Percentiles rank a stretch among this genome's conserved stretches.
phyloP scores from a whole-genome alignment of 2,888 invertebrate genomes.

The Blastobasis adustella region DNA sequence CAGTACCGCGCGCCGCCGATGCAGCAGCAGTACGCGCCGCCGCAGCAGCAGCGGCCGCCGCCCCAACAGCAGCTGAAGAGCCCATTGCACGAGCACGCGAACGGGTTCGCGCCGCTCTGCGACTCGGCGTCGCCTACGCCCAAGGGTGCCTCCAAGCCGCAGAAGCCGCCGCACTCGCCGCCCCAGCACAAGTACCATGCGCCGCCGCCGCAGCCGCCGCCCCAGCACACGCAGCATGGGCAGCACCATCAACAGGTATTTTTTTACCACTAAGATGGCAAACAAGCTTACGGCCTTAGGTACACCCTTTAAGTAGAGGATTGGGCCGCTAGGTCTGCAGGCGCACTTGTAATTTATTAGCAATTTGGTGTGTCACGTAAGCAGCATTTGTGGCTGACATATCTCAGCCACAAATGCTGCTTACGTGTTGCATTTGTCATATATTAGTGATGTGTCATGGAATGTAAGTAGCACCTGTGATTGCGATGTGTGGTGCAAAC shows the following conservation, averaged over 20 bases:
- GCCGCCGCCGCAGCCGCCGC: constrained; percentile 38
- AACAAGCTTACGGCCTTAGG: no score
- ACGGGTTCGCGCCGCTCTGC: constrained; percentile 76
- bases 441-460: no score
- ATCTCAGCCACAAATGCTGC: no score
- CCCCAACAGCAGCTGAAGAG: constrained; percentile 75
- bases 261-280: no score
- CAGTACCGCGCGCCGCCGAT: constrained; percentile 64
- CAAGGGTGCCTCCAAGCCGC: constrained; percentile 49
- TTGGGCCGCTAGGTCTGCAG: no score
- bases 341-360: no score
- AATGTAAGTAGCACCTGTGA: no score
- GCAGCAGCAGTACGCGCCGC: constrained; percentile 60
- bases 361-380: no score
- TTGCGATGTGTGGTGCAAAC: no score
- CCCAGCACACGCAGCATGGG: constrained; percentile 18
- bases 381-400: no score
- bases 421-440: no score
- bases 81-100: constrained; percentile 70
- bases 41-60: constrained; percentile 44
- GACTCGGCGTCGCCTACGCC: constrained; percentile 73
- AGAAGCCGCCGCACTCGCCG: constrained; percentile 64
- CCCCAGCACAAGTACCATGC: constrained; percentile 68
- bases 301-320: no score
- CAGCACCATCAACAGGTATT: constrained; percentile 32